Conservation (phyloP, 2,797 vertebrate genomes). For the Dendrocincla fuliginosa region DNA sequence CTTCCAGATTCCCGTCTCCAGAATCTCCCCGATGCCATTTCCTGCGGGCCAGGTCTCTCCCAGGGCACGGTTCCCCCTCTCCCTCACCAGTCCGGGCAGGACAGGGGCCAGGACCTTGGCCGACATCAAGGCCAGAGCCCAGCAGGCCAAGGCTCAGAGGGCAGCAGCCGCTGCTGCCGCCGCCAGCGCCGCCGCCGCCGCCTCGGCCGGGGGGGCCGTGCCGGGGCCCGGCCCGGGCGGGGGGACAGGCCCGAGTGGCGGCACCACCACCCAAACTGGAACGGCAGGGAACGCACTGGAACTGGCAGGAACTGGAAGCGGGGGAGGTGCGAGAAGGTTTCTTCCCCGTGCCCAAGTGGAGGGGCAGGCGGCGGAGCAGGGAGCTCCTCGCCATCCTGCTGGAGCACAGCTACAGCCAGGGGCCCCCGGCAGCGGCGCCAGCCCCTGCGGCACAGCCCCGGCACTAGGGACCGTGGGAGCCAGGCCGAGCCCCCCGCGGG, state of each 20-base stretch:
- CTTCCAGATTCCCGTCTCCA: slow-evolving; percentile 89
- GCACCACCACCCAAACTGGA: slow-evolving; percentile 10
- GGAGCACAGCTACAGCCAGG: slow-evolving; percentile 82
- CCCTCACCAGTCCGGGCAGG: slow-evolving; percentile 85
- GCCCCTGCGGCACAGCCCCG: slow-evolving; percentile 27
- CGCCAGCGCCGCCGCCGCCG: slow-evolving; percentile 70
- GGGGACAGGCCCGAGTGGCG: slow-evolving; percentile 66
- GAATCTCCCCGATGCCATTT: slow-evolving; percentile 85
- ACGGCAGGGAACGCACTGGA: slow-evolving; percentile 54
- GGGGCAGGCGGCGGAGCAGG: slow-evolving; percentile 55
- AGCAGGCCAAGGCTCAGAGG: slow-evolving; percentile 89
- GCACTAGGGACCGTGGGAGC: background rate
- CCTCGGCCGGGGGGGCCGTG: slow-evolving; percentile 79
- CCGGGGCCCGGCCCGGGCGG: slow-evolving; percentile 84
- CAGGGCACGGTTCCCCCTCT: slow-evolving; percentile 81
- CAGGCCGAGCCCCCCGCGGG: background rate
- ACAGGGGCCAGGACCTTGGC: slow-evolving; percentile 94
- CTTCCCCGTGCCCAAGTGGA: slow-evolving; percentile 48
- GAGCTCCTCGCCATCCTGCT: slow-evolving; percentile 71
- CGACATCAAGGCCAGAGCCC: slow-evolving; percentile 97
- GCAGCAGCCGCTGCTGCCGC: slow-evolving; percentile 85
- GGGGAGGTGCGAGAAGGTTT: slow-evolving; percentile 77
- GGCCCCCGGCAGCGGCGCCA: slow-evolving; percentile 37
- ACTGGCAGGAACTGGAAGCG: slow-evolving; percentile 78
- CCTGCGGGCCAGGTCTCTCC: slow-evolving; percentile 86